phyloP scores from a whole-genome alignment of 2,888 invertebrate species.

The Chrysotoxum bicinctum region DNA sequence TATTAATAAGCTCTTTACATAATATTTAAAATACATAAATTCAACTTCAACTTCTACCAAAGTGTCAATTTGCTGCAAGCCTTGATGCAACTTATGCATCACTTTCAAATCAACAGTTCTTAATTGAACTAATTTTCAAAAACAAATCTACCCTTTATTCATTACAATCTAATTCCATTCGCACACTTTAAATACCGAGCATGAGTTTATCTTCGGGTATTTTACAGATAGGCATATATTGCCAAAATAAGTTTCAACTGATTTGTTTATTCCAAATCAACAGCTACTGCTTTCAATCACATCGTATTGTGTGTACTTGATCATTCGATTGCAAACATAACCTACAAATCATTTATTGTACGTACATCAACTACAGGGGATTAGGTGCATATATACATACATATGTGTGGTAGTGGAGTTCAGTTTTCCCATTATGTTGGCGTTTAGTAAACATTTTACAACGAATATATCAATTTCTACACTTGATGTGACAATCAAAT shows the following conservation, averaged over 20 bases:
- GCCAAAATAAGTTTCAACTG: conserved; percentile 24
- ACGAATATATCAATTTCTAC: conserved; percentile 33
- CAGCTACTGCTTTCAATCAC: conserved; percentile 17
- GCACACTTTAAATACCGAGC: not conserved
- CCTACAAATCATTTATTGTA: not conserved
- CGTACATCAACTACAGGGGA: conserved; percentile 38
- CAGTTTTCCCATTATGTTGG: conserved; percentile 18
- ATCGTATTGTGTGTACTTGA: conserved; percentile 29
- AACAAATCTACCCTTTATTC: not conserved
- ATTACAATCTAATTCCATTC: not conserved
- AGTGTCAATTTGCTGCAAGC: too few relatives aligned
- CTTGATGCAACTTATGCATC: not conserved
- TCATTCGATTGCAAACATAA: conserved; percentile 17
- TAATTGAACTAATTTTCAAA: not conserved
- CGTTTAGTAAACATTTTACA: conserved; percentile 43
- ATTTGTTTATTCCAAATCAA: conserved; percentile 45
- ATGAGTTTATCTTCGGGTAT: not conserved
- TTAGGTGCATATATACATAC: too few relatives aligned
- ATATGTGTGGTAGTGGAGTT: not conserved
- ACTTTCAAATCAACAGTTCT: not conserved
- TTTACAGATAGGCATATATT: not conserved
- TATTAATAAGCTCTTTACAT: too few relatives aligned
- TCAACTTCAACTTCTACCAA: too few relatives aligned
- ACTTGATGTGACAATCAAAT: conserved; percentile 60
- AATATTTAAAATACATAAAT: too few relatives aligned